A percentile compares a stretch with the other conserved stretches of the same genome.
phyloP scores from a whole-genome alignment of 2,797 vertebrate species.

The Sardinella longiceps region DNA sequence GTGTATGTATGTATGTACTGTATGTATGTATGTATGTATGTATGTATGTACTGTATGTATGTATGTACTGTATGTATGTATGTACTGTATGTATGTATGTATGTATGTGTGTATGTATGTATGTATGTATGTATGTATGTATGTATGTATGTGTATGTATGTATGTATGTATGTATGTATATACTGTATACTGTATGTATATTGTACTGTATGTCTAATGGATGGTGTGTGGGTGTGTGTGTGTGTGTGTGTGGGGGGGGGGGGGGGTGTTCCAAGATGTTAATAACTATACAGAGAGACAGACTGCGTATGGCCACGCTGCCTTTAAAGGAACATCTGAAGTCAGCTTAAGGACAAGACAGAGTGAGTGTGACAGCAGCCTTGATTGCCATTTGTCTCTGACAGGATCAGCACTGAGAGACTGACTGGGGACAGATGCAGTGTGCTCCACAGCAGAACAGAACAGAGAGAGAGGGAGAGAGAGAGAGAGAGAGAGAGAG shows the following conservation, averaged over 20 bases:
- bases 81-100: neutral
- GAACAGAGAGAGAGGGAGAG: conserved; percentile 56
- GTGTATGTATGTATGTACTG: too few species aligned
- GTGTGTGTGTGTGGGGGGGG: neutral
- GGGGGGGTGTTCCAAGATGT: neutral
- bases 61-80: neutral
- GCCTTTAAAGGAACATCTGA: neutral
- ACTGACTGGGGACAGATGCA: neutral
- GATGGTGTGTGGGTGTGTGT: neutral
- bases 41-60: neutral
- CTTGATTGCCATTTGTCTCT: conserved; percentile 62
- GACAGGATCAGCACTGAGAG: conserved; percentile 45
- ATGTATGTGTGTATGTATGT: neutral
- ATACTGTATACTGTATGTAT: neutral
- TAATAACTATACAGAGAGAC: neutral
- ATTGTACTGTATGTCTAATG: neutral
- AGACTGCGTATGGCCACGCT: neutral
- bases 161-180: neutral
- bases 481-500: conserved; percentile 25
- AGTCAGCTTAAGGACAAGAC: conserved; percentile 32
- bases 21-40: neutral
- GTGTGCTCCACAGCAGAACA: conserved; percentile 34
- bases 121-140: neutral
- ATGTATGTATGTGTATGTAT: neutral
- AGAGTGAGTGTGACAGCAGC: conserved; percentile 52